phyloP scores from a whole-genome alignment of 23 tunicate species.

The Halocynthia aurantium region DNA sequence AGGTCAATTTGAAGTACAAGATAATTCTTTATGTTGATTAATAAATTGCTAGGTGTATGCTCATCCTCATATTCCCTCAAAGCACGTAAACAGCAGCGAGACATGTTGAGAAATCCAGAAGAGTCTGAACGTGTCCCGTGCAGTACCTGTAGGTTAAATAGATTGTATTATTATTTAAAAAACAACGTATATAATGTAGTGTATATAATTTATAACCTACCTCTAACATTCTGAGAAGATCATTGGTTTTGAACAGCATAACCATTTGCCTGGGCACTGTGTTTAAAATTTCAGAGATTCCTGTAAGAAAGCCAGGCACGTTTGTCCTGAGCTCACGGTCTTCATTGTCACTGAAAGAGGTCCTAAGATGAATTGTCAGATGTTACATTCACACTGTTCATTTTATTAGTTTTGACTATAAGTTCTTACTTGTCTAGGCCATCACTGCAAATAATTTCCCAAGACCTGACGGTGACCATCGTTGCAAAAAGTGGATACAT shows the following conservation, averaged over 20 bases:
- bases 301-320: slow-evolving; percentile 42
- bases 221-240: slow-evolving; percentile 80
- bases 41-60: slow-evolving; percentile 1
- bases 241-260: slow-evolving; percentile 79
- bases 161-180: too few relatives aligned
- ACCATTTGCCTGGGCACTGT: slow-evolving; percentile 76
- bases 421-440: slow-evolving; percentile 56
- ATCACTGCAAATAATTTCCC: slow-evolving; percentile 73
- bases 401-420: background rate
- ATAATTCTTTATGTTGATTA: background rate
- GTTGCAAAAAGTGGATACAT: slow-evolving; percentile 86
- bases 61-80: slow-evolving; percentile 30
- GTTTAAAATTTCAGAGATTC: slow-evolving; percentile 67
- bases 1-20: slow-evolving; percentile 29
- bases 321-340: slow-evolving; percentile 55
- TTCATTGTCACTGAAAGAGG: slow-evolving; percentile 49
- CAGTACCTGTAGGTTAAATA: slow-evolving; percentile 6
- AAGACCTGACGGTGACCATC: slow-evolving; percentile 84
- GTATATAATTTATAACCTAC: slow-evolving; percentile 6
- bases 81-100: slow-evolving; percentile 76
- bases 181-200: too few relatives aligned
- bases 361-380: slow-evolving; percentile 11
- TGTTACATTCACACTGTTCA: background rate
- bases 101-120: slow-evolving; percentile 86
- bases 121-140: slow-evolving; percentile 74